A percentile compares a stretch with the other conserved stretches of the same genome.
phyloP scores from a whole-genome alignment of 2,113 vertebrate genomes.

The Petrocephalus microphthalmus region DNA sequence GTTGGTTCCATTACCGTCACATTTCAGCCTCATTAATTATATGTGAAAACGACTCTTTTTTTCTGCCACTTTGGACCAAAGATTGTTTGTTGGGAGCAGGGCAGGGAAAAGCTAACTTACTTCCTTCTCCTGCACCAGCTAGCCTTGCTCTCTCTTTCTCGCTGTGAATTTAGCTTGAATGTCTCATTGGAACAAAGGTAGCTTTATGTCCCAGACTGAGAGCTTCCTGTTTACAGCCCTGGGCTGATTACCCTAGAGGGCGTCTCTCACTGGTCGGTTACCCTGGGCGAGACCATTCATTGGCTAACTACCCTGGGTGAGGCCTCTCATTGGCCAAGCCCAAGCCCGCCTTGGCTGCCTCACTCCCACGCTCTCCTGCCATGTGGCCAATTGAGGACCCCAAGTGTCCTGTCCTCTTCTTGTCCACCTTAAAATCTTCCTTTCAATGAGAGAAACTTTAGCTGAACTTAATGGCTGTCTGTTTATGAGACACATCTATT shows the following conservation, averaged over 20 bases:
- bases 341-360: neutral
- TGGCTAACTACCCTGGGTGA: neutral
- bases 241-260: constrained; percentile 6
- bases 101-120: neutral
- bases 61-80: constrained; percentile 10
- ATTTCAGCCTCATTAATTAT: constrained; percentile 12
- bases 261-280: neutral
- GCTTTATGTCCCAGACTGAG: constrained; percentile 50
- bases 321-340: constrained; percentile 12
- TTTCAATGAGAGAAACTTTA: neutral
- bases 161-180: constrained; percentile 54
- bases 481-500: neutral
- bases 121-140: neutral
- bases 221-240: constrained; percentile 32
- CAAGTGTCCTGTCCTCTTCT: neutral
- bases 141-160: constrained; percentile 27
- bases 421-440: neutral
- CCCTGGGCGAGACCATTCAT: neutral
- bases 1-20: constrained; percentile 1
- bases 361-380: neutral
- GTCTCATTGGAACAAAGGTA: constrained; percentile 60
- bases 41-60: neutral
- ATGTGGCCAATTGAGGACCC: neutral
- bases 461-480: neutral
- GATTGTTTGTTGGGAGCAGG: constrained; percentile 6